Evolutionary conservation across 2,888 invertebrate species (phyloP).

Genomic region (Spodoptera picta): DNA sequence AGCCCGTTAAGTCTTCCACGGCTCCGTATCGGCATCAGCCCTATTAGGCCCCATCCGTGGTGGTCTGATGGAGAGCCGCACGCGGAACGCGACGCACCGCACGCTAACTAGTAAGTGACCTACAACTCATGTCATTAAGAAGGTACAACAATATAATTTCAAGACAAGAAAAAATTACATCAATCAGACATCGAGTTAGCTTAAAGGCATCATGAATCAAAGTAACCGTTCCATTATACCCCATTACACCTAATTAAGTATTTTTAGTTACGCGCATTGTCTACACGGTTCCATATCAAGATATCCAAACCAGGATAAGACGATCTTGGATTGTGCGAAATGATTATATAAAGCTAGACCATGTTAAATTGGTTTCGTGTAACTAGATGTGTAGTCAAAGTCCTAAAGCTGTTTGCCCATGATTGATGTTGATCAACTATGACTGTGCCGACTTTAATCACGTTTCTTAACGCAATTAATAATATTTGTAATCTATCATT

Average conservation of each 20-base stretch:
- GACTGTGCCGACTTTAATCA: slow-evolving; percentile 66
- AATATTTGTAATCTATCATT: slow-evolving; percentile 78
- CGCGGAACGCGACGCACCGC: too few species aligned
- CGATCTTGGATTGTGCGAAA: too few species aligned
- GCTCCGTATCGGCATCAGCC: too few species aligned
- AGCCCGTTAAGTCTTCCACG: too few species aligned
- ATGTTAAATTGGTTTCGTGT: too few species aligned
- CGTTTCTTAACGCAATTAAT: slow-evolving; percentile 83
- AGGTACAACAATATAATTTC: not conserved
- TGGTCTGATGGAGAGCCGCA: too few species aligned
- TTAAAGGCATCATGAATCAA: slow-evolving; percentile 42
- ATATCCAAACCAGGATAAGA: too few species aligned
- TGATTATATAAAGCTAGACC: too few species aligned
- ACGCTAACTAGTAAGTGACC: too few species aligned
- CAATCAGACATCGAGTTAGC: slow-evolving; percentile 30
- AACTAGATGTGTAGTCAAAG: too few species aligned
- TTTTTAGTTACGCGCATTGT: slow-evolving; percentile 54
- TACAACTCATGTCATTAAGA: too few species aligned
- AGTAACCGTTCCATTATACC: slow-evolving; percentile 44
- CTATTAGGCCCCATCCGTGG: too few species aligned
- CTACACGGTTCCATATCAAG: not conserved
- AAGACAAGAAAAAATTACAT: slow-evolving; percentile 17
- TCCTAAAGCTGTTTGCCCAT: slow-evolving; percentile 3
- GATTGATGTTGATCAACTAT: slow-evolving; percentile 53
- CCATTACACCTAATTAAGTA: slow-evolving; percentile 56